Percentiles rank a stretch among this genome's conserved stretches.
phyloP scores from a whole-genome alignment of 2,797 vertebrate genomes.

The Anableps anableps region DNA sequence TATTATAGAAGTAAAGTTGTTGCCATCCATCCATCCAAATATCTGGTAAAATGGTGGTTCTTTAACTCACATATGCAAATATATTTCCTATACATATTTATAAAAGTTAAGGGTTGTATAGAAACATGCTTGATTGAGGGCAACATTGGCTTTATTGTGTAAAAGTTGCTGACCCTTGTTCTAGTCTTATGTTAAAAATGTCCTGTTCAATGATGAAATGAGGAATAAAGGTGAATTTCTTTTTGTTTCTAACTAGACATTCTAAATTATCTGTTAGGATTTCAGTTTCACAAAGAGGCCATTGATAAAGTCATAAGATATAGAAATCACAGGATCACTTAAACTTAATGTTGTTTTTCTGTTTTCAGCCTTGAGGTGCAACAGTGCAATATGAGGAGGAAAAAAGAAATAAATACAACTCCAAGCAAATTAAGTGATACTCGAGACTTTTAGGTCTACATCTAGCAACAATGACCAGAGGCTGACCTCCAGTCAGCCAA shows the following conservation, averaged over 20 bases:
- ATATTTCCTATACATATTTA: background rate
- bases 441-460: constrained; percentile 5
- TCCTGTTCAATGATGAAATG: background rate
- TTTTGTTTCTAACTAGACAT: constrained; percentile 16
- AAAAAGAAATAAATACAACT: constrained; percentile 10
- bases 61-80: background rate
- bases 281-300: constrained; percentile 22
- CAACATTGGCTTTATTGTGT: background rate
- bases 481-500: constrained; percentile 26
- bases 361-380: constrained; percentile 25
- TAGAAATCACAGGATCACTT: constrained; percentile 37
- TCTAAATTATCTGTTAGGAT: constrained; percentile 4
- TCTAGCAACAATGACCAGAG: constrained; percentile 45
- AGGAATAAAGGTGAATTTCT: background rate
- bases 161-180: background rate
- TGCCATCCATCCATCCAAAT: background rate
- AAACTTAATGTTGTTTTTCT: constrained; percentile 18
- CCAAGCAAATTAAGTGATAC: background rate
- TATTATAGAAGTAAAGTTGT: background rate
- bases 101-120: background rate
- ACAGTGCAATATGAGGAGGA: background rate
- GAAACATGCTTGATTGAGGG: background rate
- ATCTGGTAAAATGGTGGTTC: background rate
- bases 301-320: constrained; percentile 27
- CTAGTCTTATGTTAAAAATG: background rate